phyloP scores from a whole-genome alignment of 2,113 vertebrate species.

The Cololabis saira region DNA sequence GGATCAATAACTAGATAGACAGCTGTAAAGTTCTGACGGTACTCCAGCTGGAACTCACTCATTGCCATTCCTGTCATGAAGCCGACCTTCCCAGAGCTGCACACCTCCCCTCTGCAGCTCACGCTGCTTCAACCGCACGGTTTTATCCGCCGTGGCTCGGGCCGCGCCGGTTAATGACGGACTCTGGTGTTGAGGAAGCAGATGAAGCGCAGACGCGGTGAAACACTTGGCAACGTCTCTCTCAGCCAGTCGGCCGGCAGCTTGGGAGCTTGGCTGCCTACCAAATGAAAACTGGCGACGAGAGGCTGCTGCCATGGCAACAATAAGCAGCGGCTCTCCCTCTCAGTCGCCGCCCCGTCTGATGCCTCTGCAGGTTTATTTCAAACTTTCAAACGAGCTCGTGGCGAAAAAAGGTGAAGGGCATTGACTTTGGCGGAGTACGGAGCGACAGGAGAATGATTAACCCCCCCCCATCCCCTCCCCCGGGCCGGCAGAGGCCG shows the following conservation, averaged over 20 bases:
- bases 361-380: constrained; percentile 33
- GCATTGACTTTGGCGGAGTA: background rate
- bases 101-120: background rate
- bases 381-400: constrained; percentile 7
- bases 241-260: constrained; percentile 48
- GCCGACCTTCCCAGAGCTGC: background rate
- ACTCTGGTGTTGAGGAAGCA: background rate
- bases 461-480: background rate
- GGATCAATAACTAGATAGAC: constrained; percentile 17
- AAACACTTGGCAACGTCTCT: constrained; percentile 51
- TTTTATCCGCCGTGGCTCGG: constrained; percentile 4
- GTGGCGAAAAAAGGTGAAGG: constrained; percentile 24
- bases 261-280: constrained; percentile 52
- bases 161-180: constrained; percentile 7
- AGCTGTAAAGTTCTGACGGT: constrained; percentile 5
- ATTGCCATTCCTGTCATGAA: background rate
- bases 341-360: background rate
- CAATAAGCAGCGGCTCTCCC: constrained; percentile 25
- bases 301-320: constrained; percentile 69
- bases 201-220: constrained; percentile 30
- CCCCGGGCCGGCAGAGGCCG: no score
- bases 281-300: constrained; percentile 32
- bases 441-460: constrained; percentile 3
- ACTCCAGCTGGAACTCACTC: background rate
- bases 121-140: background rate